phyloP scores from a whole-genome alignment of 2,797 vertebrate species.

The Acipenser transmontanus region DNA sequence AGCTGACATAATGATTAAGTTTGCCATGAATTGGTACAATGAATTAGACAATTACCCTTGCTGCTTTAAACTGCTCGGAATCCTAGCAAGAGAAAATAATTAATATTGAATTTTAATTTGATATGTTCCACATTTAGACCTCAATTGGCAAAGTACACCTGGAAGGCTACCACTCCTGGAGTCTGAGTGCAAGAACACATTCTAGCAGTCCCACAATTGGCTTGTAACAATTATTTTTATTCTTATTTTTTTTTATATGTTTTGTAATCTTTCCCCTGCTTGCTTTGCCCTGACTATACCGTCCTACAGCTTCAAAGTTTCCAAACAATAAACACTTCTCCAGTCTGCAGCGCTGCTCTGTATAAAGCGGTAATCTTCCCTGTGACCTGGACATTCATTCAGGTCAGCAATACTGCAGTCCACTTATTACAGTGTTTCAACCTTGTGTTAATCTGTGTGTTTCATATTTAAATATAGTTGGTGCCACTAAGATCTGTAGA shows the following conservation, averaged over 20 bases:
- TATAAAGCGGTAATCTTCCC: constrained; percentile 39
- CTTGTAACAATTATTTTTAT: constrained; percentile 33
- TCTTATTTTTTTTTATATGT: neutral
- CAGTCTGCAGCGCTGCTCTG: constrained; percentile 33
- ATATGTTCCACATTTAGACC: constrained; percentile 88
- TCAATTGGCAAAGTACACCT: constrained; percentile 91
- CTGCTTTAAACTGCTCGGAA: constrained; percentile 77
- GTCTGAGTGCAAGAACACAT: constrained; percentile 59
- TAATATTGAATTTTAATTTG: constrained; percentile 95
- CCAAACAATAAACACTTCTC: constrained; percentile 71
- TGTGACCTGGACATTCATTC: constrained; percentile 37
- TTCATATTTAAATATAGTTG: no score
- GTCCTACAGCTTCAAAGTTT: constrained; percentile 34
- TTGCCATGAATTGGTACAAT: constrained; percentile 77
- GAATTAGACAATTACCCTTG: constrained; percentile 80
- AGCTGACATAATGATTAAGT: constrained; percentile 98
- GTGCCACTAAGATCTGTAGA: no score
- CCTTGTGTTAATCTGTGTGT: no score
- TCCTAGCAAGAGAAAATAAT: constrained; percentile 89
- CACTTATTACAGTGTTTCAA: no score
- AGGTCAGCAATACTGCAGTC: neutral
- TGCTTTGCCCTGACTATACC: no score
- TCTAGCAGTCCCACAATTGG: constrained; percentile 57
- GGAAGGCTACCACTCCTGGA: constrained; percentile 80
- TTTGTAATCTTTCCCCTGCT: no score